phyloP scores from a whole-genome alignment of 2,797 vertebrate genomes.

The Sphenodon punctatus region DNA sequence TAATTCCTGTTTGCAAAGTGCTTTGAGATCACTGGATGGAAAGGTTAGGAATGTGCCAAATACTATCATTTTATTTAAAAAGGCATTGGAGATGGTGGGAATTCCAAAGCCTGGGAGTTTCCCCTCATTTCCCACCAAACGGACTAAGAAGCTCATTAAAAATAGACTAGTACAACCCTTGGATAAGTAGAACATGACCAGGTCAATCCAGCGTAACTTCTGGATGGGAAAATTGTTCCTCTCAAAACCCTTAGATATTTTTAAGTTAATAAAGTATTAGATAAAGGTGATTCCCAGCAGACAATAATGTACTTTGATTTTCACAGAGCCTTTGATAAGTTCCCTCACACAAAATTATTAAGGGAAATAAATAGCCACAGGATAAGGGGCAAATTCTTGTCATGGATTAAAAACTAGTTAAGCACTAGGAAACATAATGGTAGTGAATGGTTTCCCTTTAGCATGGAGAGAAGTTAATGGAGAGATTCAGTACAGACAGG shows the following conservation, averaged over 20 bases:
- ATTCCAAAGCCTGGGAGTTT: conserved; percentile 44
- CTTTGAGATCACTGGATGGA: conserved; percentile 23
- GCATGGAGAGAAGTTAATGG: not conserved
- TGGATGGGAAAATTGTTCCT: conserved; percentile 25
- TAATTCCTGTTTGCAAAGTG: not conserved
- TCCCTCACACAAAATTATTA: conserved; percentile 67
- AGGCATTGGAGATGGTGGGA: conserved; percentile 40
- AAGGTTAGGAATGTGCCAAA: not conserved
- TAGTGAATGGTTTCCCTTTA: not conserved
- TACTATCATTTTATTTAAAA: conserved; percentile 53
- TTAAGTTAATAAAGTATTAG: conserved; percentile 55
- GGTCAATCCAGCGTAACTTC: conserved; percentile 50
- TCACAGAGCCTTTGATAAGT: conserved; percentile 68
- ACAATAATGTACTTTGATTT: conserved; percentile 50
- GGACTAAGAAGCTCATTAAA: conserved; percentile 65
- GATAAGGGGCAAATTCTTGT: no score
- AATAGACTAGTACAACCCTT: not conserved
- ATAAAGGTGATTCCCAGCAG: conserved; percentile 54
- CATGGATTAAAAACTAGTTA: no score
- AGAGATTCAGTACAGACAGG: not conserved
- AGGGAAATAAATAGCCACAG: no score
- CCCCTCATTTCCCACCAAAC: conserved; percentile 39
- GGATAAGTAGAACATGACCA: conserved; percentile 41
- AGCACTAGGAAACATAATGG: conserved; percentile 56
- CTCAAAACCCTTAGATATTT: conserved; percentile 17